Evolutionary conservation across 30 jellyfish, hydroid and myxozoan genomes (phyloP), one percentile per base, ranked within the genome.

Genomic region (Rhopilema esculentum): DNA sequence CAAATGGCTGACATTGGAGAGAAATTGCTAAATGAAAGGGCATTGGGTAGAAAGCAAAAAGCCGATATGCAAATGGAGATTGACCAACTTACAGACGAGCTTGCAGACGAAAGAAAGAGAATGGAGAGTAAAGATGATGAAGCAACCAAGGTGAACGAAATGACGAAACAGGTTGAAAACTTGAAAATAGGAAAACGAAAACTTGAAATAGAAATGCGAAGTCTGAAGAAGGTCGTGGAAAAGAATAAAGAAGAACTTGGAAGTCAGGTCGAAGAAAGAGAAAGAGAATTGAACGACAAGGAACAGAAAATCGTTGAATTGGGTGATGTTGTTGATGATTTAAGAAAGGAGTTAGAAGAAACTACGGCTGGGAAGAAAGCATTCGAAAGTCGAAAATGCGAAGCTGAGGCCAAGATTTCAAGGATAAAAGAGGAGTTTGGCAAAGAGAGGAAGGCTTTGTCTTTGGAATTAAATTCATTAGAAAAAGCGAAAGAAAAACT

Each of bases 1-100:
- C 70, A 88, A 79, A 69, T 88, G 77, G 85, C 85, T 0, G 96
- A 80, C 0, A 21, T 79, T 1, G 84, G 77, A 20, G 84, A 80
- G 74, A 72, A 69, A 62, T 71, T 79, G 85, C 26, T 76, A 49
- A 72, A 71, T 24, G 88, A 88, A 49, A 78, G 88, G 28, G 86
- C 79, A 17, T 52, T 27, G 4, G 57, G 80, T 16, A 69, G 33
- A 18, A 71, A 74, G 76, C 86, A 76, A 75, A 30, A 28, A 62
- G 61, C 30, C 1, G 49, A 71, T 23, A 49, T 87, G 83, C 79
- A 87, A 40, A 84, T 51, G 49, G 69, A 66, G 21, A 67, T 87
- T 8, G 83, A 48, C 27, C 61, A 49, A 18, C 65, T 71, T 15
- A 71, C 30, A 0, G 67, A 15, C 19, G 90, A 71, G 8, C 73